Conservation (phyloP, 1,140 invertebrate species). For the Formica selysi region DNA sequence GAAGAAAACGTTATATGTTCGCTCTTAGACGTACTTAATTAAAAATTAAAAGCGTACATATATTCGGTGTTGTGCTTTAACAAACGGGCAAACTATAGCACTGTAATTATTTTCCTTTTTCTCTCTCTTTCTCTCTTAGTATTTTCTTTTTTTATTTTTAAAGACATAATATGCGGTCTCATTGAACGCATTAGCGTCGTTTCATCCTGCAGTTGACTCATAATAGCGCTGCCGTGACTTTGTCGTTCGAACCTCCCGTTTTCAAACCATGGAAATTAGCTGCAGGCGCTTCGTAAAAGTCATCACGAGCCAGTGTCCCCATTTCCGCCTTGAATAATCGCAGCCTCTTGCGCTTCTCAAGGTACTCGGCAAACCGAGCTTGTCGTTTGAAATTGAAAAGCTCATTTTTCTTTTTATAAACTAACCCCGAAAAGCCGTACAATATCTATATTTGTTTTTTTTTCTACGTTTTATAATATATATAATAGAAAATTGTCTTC, state of each 20-base stretch:
- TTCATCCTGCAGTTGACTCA: constrained; percentile 48
- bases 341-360: constrained; percentile 23
- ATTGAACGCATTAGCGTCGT: constrained; percentile 43
- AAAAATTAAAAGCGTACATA: constrained; percentile 6
- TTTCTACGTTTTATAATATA: constrained; percentile 17
- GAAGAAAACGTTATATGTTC: not conserved
- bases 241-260: constrained; percentile 31
- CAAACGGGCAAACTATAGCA: not conserved
- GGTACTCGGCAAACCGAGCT: constrained; percentile 32
- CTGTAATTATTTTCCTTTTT: constrained; percentile 6
- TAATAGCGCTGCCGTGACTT: constrained; percentile 41
- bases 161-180: constrained; percentile 21
- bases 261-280: constrained; percentile 58
- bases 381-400: constrained; percentile 56
- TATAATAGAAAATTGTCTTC: not conserved
- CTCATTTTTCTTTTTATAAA: constrained; percentile 17
- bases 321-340: constrained; percentile 61
- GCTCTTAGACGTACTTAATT: not conserved
- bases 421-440: not conserved
- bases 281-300: constrained; percentile 56
- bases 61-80: not conserved
- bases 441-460: constrained; percentile 23
- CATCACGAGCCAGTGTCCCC: constrained; percentile 53
- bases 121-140: not conserved
- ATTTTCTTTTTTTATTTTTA: constrained; percentile 5